A percentile compares a stretch with the other conserved stretches of the same genome.
Conservation (phyloP, 2,797 vertebrate species). For the Thunnus albacares region DNA sequence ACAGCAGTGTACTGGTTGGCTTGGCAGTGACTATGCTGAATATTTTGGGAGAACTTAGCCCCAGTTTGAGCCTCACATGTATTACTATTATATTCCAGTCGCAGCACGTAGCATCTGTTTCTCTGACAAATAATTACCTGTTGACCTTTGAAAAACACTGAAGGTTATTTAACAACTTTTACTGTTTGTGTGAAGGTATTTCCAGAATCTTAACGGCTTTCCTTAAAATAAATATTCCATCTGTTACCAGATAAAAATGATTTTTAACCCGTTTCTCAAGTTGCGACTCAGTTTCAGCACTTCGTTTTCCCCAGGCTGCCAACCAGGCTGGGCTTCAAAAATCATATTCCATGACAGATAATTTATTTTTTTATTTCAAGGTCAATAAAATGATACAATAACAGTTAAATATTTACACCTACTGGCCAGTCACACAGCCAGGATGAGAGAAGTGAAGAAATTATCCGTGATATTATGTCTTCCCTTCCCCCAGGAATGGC, state of each 20-base stretch:
- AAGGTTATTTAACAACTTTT: background rate
- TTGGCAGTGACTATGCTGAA: constrained; percentile 4
- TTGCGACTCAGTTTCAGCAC: too few species aligned
- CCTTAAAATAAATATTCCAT: background rate
- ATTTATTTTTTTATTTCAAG: too few species aligned
- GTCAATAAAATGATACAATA: too few species aligned
- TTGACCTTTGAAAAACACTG: background rate
- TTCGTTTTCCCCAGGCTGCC: too few species aligned
- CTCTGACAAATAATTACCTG: background rate
- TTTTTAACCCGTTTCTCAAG: background rate
- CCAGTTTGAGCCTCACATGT: constrained; percentile 15
- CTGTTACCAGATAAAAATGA: background rate
- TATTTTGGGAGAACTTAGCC: constrained; percentile 5
- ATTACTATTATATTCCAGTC: background rate
- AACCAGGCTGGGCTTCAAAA: too few species aligned
- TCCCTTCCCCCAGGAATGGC: too few species aligned
- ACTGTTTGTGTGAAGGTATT: constrained; percentile 4
- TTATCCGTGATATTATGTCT: too few species aligned
- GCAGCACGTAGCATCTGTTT: background rate
- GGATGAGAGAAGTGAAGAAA: too few species aligned
- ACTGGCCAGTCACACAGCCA: too few species aligned
- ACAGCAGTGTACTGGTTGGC: constrained; percentile 16
- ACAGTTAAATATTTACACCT: too few species aligned
- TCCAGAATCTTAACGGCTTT: background rate
- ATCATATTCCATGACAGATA: too few species aligned